Base-by-base conservation (phyloP, 2,797 vertebrate genomes). In the Acestrorhynchus altus region DNA sequence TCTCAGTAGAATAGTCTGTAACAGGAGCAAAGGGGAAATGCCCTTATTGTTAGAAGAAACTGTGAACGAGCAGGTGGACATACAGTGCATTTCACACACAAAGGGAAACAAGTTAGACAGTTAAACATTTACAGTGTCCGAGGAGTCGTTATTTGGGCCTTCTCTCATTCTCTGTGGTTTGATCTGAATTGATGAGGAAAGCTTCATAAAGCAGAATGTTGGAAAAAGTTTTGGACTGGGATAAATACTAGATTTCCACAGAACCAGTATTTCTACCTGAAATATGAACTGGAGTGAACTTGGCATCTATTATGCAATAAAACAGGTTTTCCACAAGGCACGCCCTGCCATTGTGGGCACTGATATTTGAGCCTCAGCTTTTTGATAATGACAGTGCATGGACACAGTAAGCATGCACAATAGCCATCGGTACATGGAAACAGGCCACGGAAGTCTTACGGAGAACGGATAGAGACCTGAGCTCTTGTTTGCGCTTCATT, bases 291-390 rank as follows among this genome's bases (percentile, higher is more conserved):
- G 54, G 20, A 40, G 35, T 47, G 61, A 89, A 81, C 79, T 79
- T 80, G 28, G 28, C 26, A 76, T 79, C 35, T 79, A 60, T 69
- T 76, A 83, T 83, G 83, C 72, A 72, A 72, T 64, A 44, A 18
- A 72, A 57, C 81, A 79, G 65, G 83, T 88, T 88, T 87, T 71
- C 70, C n/a, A 79, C 63, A 78, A 16, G 86, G 61, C 86, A 86
- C 87, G 65, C 86, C 88, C 80, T 83, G 51, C 57, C 47, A 69
- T 66, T 78, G 65, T 79, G 60, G 57, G 7, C 47, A 12, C 47
- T 57, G 70, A 78, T 39, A 86, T 71, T 67, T 57, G 67, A 79
- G 40, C 73, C 60, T 60, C 4, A 20, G 64, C 72, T 57, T 66
- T 61, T 72, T 74, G 35, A 77, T 72, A 82, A 79, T 68, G 61